Evolutionary conservation across 2,797 vertebrate genomes (phyloP).

Genomic region (Brachyalestes nurse): DNA sequence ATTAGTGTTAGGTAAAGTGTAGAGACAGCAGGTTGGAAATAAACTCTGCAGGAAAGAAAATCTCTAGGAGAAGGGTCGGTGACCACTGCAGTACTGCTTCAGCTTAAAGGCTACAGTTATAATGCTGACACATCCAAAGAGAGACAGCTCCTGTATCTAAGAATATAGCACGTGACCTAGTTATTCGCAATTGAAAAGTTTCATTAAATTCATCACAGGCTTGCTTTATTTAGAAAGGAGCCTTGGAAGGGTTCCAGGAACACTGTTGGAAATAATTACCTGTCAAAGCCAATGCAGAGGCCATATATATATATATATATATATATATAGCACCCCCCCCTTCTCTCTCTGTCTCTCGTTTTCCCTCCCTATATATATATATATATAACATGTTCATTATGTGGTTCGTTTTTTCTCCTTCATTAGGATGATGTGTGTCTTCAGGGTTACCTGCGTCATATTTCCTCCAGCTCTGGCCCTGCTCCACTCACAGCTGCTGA

Average conservation of each 20-base stretch:
- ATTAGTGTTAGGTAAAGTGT: too few relatives aligned
- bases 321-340: too few relatives aligned
- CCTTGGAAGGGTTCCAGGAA: conserved; percentile 27
- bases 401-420: conserved; percentile 47
- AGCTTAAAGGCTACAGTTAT: neutral
- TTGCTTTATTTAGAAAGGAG: neutral
- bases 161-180: neutral
- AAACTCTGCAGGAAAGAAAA: neutral
- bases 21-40: neutral
- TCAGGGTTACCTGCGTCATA: conserved; percentile 89
- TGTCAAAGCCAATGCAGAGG: conserved; percentile 18
- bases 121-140: neutral
- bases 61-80: neutral
- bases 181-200: conserved; percentile 25
- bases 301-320: too few relatives aligned
- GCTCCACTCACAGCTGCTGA: conserved; percentile 93
- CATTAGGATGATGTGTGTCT: conserved; percentile 92
- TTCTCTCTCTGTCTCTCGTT: too few relatives aligned
- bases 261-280: conserved; percentile 43
- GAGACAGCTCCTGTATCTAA: neutral
- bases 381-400: too few relatives aligned
- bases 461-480: conserved; percentile 87
- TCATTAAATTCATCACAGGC: neutral
- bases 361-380: too few relatives aligned
- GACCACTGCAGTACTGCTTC: neutral